Percentiles rank a stretch among this genome's conserved stretches.
Evolutionary conservation across 2,888 invertebrate species (phyloP).

Genomic region (Spicauda simplicius): DNA sequence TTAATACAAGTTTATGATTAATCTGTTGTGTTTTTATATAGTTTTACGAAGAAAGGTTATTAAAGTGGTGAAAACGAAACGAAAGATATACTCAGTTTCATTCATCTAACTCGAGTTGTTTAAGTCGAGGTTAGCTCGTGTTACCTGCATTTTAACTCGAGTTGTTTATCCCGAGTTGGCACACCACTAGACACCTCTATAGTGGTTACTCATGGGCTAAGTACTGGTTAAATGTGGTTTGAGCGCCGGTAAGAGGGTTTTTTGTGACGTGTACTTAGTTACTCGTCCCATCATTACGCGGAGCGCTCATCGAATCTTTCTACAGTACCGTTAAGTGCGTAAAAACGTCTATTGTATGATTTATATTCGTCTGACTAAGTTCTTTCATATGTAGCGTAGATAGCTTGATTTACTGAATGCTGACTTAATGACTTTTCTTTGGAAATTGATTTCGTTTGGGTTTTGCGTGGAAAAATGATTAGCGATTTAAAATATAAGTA

Average conservation of each 20-base stretch:
- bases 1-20: no score
- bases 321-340: constrained; percentile 14
- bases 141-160: no score
- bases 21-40: no score
- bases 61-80: no score
- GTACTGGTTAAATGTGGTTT: constrained; percentile 13
- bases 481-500: neutral
- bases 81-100: no score
- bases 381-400: neutral
- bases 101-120: no score
- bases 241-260: constrained; percentile 8
- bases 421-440: neutral
- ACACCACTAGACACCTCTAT: neutral
- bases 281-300: constrained; percentile 20
- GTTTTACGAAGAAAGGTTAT: no score
- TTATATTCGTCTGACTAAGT: neutral
- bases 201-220: constrained; percentile 10
- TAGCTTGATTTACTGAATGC: neutral
- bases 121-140: no score
- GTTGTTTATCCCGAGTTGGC: no score
- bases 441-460: neutral
- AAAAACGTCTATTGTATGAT: constrained; percentile 7
- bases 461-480: neutral
- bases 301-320: constrained; percentile 13
- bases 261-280: constrained; percentile 22